Evolutionary conservation across 2,888 invertebrate genomes (phyloP), one percentile per base, ranked within the genome.

Genomic region (Trisateles emortualis): DNA sequence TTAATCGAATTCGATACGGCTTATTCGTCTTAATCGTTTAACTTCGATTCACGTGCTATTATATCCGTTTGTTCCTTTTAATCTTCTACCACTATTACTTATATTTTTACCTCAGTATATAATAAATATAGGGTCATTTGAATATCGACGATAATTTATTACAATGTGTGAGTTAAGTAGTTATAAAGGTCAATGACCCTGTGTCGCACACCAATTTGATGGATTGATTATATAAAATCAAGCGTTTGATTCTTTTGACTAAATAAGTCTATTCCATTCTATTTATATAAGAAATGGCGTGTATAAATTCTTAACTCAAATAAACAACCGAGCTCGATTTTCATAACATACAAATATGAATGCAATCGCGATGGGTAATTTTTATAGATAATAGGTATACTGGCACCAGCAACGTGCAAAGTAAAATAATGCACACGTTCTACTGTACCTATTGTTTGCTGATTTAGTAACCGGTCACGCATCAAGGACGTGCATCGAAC

Each of bases 401-500:
- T 74, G 69, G 51, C 56, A 72, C 75, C 60, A 55, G 72, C 72
- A 82, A 84, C 85, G 87, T 85, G 83, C 78, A 45, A 81, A 77
- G 83, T 80, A 79, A 83, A 76, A 74, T 78, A 80, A 84, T 85
- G 81, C 62, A 63, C 57, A 61, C 57, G 53, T 70, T 67, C 78
- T 75, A 64, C 59, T 71, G 83, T 80, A n/a, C n/a, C n/a, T n/a
- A 82, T 77, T 75, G 79, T 72, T 65, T 59, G 69, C 71, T 81
- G 68, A 80, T 90, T 86, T 72, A 79, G 72, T 79, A 73, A 64
- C 91, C 68, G 78, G 84, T 89, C 91, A 91, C 91, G 91, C 84
- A 78, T 79, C 91, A 92, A 92, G 91, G 91, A 89, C 91, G 88
- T 78, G 81, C 67, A 80, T 81, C 76, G 84, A 81, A 89, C 89